A percentile compares a stretch with the other conserved stretches of the same genome.
phyloP scores from a whole-genome alignment of 2,888 invertebrate species.

The Mylabris sibirica region DNA sequence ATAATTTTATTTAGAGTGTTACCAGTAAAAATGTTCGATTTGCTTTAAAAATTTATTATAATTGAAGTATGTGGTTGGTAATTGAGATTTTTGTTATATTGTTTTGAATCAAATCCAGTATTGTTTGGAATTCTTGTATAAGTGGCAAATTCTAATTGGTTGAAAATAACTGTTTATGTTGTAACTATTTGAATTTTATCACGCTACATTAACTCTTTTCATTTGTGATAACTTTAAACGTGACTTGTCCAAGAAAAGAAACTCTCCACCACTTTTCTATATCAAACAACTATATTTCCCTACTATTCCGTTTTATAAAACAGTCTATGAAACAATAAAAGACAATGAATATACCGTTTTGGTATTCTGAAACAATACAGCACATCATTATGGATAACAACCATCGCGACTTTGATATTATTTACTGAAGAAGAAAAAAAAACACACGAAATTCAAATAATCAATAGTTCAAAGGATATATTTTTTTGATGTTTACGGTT shows the following conservation, averaged over 20 bases:
- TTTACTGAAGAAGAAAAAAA: not conserved
- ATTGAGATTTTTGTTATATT: not conserved
- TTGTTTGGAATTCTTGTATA: not conserved
- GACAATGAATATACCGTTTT: conserved; percentile 7
- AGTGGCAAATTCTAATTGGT: not conserved
- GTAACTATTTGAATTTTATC: not conserved
- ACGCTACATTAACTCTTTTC: not conserved
- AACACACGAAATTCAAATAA: not conserved
- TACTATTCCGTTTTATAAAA: not conserved
- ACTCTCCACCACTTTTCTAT: not conserved
- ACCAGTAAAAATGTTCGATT: not conserved
- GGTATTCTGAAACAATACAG: conserved; percentile 2
- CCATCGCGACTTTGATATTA: not conserved
- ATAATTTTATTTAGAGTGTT: conserved; percentile 11
- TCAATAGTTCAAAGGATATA: not conserved
- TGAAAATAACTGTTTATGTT: too few species aligned
- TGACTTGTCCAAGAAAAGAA: not conserved
- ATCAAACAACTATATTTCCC: not conserved
- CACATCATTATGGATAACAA: conserved; percentile 11
- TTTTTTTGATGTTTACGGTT: not conserved
- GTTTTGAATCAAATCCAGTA: too few species aligned
- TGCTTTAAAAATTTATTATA: not conserved
- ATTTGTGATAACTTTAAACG: not conserved
- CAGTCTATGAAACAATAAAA: not conserved
- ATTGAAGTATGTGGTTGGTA: not conserved